Evolutionary conservation across 2,888 invertebrate genomes (phyloP), one percentile per base, ranked within the genome.

Genomic region (Drosophila setosimentum): DNA sequence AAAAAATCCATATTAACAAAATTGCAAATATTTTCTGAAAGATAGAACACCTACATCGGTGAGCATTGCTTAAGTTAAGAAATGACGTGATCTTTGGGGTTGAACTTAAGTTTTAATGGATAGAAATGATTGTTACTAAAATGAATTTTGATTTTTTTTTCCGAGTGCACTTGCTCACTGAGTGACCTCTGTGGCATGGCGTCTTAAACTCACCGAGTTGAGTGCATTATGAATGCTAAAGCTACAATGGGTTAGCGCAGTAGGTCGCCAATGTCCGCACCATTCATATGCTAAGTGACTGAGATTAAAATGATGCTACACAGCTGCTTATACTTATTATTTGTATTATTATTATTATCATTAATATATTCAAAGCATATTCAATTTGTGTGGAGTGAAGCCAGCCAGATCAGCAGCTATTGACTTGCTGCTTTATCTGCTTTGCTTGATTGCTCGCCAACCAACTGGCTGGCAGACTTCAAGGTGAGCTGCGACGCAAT

Each of bases 401-500:
- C 8, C 32, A 53, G 53, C 13, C 32, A 51, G 21, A 54, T 24
- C 54, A 45, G 69, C 51, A 66, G 62, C 79, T 53, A 73, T 85
- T 83, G 83, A 73, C 68, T 73, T 58, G 73, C 70, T 81, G 73
- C 67, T 79, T 77, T 63, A 32, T 33, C 32, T 53, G 32, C 21
- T 82, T 73, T 71, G 71, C 59, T 69, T 67, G 78, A 86, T 83
- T 79, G 73, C 70, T 69, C 57, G 33, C 27, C 62, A 66, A 57
- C 68, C 62, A 68, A 60, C 73, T 62, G 60, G 63, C 58, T 49
- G 49, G 24, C 35, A 13, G n/a, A 35, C 62, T 63, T 76, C 84
- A 85, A 85, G 84, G 84, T 89, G 88, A 85, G 73, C 88, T 32
- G 70, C 80, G 59, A 74, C 78, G 82, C 68, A 83, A 86, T 83